Evolutionary conservation across 2,888 invertebrate species (phyloP).

Genomic region (Megamerina dolium): DNA sequence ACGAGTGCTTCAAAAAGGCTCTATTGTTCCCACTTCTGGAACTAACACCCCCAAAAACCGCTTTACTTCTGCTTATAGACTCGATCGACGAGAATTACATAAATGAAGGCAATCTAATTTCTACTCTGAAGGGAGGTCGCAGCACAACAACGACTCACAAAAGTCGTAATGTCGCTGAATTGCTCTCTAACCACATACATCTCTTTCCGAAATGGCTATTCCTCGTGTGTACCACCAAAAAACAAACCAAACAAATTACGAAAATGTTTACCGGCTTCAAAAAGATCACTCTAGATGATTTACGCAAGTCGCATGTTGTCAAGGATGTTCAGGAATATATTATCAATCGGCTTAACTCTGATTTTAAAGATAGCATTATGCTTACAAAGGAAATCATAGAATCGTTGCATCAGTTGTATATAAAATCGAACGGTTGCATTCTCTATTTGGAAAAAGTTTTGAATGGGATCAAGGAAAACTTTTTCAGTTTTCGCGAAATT

Average conservation of each 20-base stretch:
- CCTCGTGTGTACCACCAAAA: constrained; percentile 79
- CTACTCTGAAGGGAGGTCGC: constrained; percentile 49
- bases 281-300: constrained; percentile 86
- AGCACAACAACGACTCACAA: constrained; percentile 43
- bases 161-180: constrained; percentile 68
- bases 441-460: constrained; percentile 81
- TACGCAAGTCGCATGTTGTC: constrained; percentile 82
- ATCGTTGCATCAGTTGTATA: constrained; percentile 88
- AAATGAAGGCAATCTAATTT: constrained; percentile 53
- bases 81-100: constrained; percentile 80
- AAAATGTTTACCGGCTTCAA: constrained; percentile 83
- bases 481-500: constrained; percentile 85
- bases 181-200: constrained; percentile 84
- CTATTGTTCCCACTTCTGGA: constrained; percentile 80
- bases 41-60: constrained; percentile 79
- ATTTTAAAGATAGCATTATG: constrained; percentile 77
- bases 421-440: constrained; percentile 92
- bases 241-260: constrained; percentile 76
- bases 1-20: constrained; percentile 85
- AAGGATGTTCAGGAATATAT: constrained; percentile 95
- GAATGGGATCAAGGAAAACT: constrained; percentile 89
- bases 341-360: constrained; percentile 79
- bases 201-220: constrained; percentile 90
- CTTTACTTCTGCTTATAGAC: constrained; percentile 80
- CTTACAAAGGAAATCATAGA: constrained; percentile 89